Conservation (phyloP, 2,113 vertebrate species). For the Megalops atlanticus region DNA sequence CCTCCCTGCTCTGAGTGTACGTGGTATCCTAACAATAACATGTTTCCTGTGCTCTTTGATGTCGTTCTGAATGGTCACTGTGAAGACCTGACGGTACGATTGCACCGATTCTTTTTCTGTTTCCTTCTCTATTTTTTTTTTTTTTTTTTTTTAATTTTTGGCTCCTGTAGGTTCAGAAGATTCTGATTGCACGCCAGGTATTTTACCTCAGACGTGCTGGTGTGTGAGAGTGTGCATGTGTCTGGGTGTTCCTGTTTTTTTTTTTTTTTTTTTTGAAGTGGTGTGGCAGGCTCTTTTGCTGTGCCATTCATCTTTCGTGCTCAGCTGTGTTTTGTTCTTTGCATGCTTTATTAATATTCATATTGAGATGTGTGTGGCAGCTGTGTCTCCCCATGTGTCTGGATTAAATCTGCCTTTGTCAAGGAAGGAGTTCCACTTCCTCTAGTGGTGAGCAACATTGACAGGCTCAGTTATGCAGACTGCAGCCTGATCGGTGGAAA, state of each 20-base stretch:
- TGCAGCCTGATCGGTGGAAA: not conserved
- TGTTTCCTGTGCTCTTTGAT: not conserved
- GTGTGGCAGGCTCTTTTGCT: conserved; percentile 55
- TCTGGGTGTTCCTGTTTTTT: conserved; percentile 49
- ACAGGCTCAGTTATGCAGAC: not conserved
- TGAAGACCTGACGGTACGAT: not conserved
- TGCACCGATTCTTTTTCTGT: not conserved
- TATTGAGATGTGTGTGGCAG: conserved; percentile 27
- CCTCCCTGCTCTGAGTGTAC: not conserved
- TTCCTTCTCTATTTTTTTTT: conserved; percentile 62
- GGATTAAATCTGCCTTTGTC: not conserved
- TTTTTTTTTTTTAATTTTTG: conserved; percentile 60
- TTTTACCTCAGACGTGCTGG: conserved; percentile 61
- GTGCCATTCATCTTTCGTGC: conserved; percentile 60
- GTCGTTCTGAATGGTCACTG: not conserved
- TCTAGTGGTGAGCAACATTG: not conserved
- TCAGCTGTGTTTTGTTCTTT: conserved; percentile 37
- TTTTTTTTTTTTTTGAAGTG: too few species aligned
- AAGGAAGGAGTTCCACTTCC: not conserved
- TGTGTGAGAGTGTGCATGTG: conserved; percentile 43
- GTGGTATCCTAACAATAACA: not conserved
- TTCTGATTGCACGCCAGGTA: conserved; percentile 98
- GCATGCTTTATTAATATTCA: conserved; percentile 46
- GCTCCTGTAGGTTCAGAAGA: conserved; percentile 96
- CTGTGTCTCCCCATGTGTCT: conserved; percentile 47